phyloP scores from a whole-genome alignment of 2,113 vertebrate species.

The Serilophus lunatus region DNA sequence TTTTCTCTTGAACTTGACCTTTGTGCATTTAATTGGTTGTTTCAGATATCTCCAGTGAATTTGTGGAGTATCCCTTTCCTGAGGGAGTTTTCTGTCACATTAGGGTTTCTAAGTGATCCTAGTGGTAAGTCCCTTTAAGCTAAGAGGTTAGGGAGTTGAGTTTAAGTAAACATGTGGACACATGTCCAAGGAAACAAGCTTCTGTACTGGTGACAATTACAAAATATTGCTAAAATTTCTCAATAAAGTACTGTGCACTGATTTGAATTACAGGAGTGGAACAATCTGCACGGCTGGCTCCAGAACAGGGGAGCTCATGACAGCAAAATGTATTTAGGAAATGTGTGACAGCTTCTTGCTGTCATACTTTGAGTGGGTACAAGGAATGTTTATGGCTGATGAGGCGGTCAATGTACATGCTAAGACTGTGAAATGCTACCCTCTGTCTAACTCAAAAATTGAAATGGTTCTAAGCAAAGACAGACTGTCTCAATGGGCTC shows the following conservation, averaged over 20 bases:
- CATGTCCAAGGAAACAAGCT: neutral
- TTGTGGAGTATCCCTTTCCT: neutral
- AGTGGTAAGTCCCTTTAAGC: neutral
- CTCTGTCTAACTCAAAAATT: neutral
- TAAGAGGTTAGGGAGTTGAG: neutral
- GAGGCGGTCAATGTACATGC: neutral
- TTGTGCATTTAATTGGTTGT: neutral
- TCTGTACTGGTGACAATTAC: neutral
- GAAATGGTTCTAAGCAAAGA: neutral
- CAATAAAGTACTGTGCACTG: neutral
- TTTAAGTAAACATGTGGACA: neutral
- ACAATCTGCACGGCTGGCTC: neutral
- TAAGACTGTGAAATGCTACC: neutral
- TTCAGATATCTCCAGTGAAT: neutral
- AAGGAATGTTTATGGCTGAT: neutral
- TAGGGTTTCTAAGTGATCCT: neutral
- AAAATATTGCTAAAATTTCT: neutral
- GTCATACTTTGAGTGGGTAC: neutral
- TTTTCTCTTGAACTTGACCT: neutral
- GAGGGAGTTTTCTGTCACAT: neutral
- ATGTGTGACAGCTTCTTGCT: neutral
- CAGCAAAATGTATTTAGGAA: neutral
- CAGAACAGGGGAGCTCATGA: neutral
- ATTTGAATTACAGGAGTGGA: neutral
- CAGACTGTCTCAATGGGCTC: neutral